Evolutionary conservation across 2,888 invertebrate species (phyloP).

Genomic region (Eubasilissa splendida): DNA sequence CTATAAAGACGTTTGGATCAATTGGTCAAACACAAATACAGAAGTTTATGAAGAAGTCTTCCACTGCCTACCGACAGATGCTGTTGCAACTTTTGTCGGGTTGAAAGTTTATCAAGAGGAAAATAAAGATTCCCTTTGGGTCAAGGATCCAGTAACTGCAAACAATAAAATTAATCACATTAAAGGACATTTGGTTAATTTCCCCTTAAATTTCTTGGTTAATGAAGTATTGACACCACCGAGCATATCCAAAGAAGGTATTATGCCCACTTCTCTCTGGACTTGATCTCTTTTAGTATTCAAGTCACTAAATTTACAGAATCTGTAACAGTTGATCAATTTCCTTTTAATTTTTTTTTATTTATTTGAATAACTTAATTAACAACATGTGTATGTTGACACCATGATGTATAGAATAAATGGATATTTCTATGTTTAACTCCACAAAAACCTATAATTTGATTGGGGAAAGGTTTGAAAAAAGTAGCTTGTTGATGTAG

Average conservation of each 20-base stretch:
- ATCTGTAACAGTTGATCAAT: no score
- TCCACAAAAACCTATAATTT: no score
- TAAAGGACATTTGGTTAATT: conserved; percentile 88
- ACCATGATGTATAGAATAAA: no score
- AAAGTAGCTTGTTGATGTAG: no score
- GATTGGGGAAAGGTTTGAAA: no score
- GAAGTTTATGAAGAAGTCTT: conserved; percentile 94
- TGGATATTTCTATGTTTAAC: no score
- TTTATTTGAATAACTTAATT: no score
- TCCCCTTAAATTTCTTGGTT: conserved; percentile 92
- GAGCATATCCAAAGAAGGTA: conserved; percentile 88
- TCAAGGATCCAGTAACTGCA: conserved; percentile 81
- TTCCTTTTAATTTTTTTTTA: no score
- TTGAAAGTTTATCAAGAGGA: conserved; percentile 85
- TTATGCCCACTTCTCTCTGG: conserved; percentile 95
- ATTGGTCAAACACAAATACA: conserved; percentile 87
- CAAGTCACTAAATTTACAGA: neutral
- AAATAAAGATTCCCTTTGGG: conserved; percentile 76
- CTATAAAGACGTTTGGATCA: conserved; percentile 88
- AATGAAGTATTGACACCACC: conserved; percentile 89
- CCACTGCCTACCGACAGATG: conserved; percentile 90
- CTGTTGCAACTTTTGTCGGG: conserved; percentile 83
- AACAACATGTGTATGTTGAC: no score
- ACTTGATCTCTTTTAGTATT: conserved; percentile 72
- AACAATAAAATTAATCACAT: conserved; percentile 82